A percentile compares a stretch with the other conserved stretches of the same genome.
Evolutionary conservation across 2,113 vertebrate genomes (phyloP).

Genomic region (Nerophis lumbriciformis): DNA sequence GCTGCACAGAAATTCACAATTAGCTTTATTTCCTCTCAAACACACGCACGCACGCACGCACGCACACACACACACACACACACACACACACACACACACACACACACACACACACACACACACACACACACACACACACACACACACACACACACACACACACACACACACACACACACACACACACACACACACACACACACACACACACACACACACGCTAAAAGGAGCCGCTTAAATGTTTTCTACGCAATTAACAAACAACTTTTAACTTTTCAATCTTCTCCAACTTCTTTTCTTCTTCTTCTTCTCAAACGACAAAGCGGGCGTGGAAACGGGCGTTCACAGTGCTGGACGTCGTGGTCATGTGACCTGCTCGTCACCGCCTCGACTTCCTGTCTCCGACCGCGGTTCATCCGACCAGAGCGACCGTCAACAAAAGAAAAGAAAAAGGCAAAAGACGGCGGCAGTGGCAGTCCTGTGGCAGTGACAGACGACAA

Average conservation of each 20-base stretch:
- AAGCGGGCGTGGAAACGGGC: no score
- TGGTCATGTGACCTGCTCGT: background rate
- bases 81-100: background rate
- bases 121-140: background rate
- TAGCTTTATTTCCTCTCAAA: background rate
- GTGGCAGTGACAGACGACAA: background rate
- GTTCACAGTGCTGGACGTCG: no score
- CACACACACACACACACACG: background rate
- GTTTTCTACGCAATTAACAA: no score
- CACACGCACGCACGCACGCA: background rate
- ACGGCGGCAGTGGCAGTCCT: constrained; percentile 24
- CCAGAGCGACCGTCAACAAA: background rate
- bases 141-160: background rate
- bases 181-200: background rate
- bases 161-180: constrained; percentile 5
- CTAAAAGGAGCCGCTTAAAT: no score
- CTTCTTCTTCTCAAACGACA: no score
- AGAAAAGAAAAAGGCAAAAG: constrained; percentile 30
- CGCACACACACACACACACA: background rate
- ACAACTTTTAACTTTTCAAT: no score
- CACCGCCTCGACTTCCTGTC: constrained; percentile 19
- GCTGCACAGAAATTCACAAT: background rate
- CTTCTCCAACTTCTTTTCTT: no score
- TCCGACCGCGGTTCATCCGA: constrained; percentile 4
- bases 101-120: background rate